Base-by-base conservation (phyloP, 2,888 invertebrate species). In the Lepetodrilus schrolli region DNA sequence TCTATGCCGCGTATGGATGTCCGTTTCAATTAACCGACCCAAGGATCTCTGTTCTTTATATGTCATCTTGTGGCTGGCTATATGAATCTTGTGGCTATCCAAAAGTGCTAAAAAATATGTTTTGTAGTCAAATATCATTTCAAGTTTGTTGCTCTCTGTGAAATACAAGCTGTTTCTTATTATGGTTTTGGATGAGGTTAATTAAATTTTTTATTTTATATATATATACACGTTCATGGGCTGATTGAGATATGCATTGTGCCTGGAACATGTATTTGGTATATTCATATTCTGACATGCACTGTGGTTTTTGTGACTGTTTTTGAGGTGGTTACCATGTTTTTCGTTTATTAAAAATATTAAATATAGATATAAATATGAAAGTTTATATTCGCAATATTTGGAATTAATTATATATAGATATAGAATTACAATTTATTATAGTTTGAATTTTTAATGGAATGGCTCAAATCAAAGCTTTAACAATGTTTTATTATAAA, bases 91-190 rank as follows among this genome's bases (percentile, higher is more conserved):
- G 34, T 58, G 58, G 7, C 13, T 58, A 0, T 34, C 26, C 58
- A 30, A 8, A 23, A 30, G 58, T 17, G 34, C 58, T 58, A 30
- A 58, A 51, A 58, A 30, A 48, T 17, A 26, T 58, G 21, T 58
- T 34, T 58, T 58, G 58, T 58, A 13, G 58, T 58, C 26, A 58
- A 58, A 17, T 34, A 58, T 58, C 58, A 30, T 30, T 58, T 58
- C 30, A 58, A 58, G 26, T 58, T 58, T 58, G 58, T 58, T 58
- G 58, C 58, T 30, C 58, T 58, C 58, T 30, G 30, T 34, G 58
- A 34, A 58, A 58, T 34, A 26, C 26, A 34, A 34, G 30, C 17
- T 43, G 43, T 43, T 43, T 51, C 26, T 13, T 58, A 17, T 58
- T n/a, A 17, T 58, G 17, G 58, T 13, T 17, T 58, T 58, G 26